These are phyloP conservation scores for Fulmarus glacialis DNA, from an alignment of 2,113 vertebrate species.

Conservation along the genomic window DNA sequence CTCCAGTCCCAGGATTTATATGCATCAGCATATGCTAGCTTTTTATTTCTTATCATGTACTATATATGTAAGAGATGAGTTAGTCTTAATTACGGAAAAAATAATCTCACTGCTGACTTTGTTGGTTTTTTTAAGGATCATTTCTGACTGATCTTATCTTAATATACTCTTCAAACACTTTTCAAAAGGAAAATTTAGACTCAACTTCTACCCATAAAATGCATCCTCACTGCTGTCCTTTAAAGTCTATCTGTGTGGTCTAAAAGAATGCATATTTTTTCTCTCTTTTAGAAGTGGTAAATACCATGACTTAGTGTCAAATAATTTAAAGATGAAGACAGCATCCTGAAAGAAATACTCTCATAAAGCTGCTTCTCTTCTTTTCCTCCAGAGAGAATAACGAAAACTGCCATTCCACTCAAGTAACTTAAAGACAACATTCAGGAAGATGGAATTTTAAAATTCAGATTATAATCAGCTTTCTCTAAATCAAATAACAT, in stretches of 20 bases:
- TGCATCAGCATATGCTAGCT: not conserved
- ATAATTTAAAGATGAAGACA: not conserved
- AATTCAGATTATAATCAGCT: not conserved
- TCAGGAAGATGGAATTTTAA: not conserved
- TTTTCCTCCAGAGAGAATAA: not conserved
- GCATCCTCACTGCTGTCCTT: not conserved
- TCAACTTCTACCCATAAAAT: not conserved
- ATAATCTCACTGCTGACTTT: not conserved
- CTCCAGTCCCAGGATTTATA: not conserved
- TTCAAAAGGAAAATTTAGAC: not conserved
- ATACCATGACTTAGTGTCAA: not conserved
- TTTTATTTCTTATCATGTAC: not conserved
- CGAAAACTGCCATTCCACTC: not conserved
- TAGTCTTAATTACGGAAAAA: not conserved
- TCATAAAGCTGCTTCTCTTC: not conserved
- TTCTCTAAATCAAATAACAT: not conserved
- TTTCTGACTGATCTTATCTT: not conserved
- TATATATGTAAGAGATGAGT: not conserved
- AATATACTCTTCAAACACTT: not conserved
- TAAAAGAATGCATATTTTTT: not conserved
- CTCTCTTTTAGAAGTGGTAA: not conserved
- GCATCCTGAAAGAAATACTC: not conserved
- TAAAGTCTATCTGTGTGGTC: not conserved
- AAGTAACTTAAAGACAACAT: not conserved
- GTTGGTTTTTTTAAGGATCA: not conserved